phyloP scores from a whole-genome alignment of 2,888 invertebrate genomes.

The Lasioglossum morio region DNA sequence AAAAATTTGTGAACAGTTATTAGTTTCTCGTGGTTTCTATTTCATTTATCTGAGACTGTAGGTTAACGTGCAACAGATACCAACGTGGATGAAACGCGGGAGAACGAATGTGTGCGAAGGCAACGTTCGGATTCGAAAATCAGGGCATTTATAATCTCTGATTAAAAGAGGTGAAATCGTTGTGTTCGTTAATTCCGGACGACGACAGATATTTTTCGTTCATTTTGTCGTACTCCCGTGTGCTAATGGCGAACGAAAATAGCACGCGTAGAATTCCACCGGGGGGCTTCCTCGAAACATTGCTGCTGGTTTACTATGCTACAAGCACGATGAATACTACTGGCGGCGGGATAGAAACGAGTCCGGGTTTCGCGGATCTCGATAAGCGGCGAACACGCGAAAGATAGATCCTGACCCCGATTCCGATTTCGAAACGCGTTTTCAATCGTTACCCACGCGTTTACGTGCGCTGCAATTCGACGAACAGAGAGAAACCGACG shows the following conservation, averaged over 20 bases:
- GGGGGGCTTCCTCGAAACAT: not conserved
- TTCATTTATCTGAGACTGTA: too few relatives aligned
- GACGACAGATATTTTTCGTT: not conserved
- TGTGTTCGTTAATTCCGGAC: not conserved
- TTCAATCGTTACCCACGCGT: slow-evolving; percentile 30
- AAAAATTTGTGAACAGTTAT: too few relatives aligned
- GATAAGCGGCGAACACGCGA: slow-evolving; percentile 10
- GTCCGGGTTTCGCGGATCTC: not conserved
- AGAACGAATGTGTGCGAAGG: not conserved
- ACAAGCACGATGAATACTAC: not conserved
- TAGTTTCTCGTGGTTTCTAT: too few relatives aligned
- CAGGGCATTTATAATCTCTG: not conserved
- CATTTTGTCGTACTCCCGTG: not conserved
- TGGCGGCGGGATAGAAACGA: not conserved
- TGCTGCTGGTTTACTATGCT: not conserved
- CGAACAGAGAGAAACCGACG: not conserved
- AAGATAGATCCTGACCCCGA: slow-evolving; percentile 8
- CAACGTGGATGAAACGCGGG: not conserved
- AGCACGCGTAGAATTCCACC: not conserved
- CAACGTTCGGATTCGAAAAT: not conserved
- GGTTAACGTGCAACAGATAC: not conserved
- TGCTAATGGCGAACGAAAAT: not conserved
- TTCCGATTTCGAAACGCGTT: slow-evolving; percentile 37
- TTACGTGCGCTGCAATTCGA: slow-evolving; percentile 23
- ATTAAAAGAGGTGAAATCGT: not conserved